Conservation (phyloP, 2,888 invertebrate species). For the Parascotia fuliginaria region DNA sequence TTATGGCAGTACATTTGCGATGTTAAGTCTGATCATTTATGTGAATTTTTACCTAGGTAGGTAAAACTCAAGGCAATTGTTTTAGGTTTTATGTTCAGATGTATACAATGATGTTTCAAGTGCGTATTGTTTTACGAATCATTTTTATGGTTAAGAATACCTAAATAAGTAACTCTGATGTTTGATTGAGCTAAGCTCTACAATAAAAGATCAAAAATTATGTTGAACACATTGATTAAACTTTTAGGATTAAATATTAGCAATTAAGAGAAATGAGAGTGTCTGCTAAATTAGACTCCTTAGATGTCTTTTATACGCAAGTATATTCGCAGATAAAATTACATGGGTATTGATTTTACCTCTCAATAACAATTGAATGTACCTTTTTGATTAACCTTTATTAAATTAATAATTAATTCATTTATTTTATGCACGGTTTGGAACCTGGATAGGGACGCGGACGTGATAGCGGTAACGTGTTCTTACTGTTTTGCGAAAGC, state of each 20-base stretch:
- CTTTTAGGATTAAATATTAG: constrained; percentile 5
- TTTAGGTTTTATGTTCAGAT: constrained; percentile 22
- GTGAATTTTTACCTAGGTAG: constrained; percentile 23
- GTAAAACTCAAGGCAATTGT: constrained; percentile 31
- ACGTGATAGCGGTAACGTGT: too few relatives aligned
- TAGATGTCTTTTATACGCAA: background rate
- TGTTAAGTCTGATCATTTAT: constrained; percentile 27
- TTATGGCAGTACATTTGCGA: constrained; percentile 33
- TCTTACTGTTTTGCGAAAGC: too few relatives aligned
- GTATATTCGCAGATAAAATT: background rate
- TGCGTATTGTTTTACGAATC: constrained; percentile 7
- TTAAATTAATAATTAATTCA: background rate
- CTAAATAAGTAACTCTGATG: background rate
- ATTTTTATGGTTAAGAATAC: background rate
- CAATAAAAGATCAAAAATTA: background rate
- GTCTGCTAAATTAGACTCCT: background rate
- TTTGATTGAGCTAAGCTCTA: background rate
- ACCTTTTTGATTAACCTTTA: background rate
- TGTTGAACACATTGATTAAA: background rate
- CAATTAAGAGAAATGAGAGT: constrained; percentile 5
- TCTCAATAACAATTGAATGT: background rate
- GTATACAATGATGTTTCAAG: constrained; percentile 9
- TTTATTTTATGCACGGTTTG: too few relatives aligned
- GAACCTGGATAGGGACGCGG: too few relatives aligned
- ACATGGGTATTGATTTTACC: background rate